A percentile compares a stretch with the other conserved stretches of the same genome.
phyloP scores from a whole-genome alignment of 1,140 invertebrate genomes.

The Anoplolepis gracilipes region DNA sequence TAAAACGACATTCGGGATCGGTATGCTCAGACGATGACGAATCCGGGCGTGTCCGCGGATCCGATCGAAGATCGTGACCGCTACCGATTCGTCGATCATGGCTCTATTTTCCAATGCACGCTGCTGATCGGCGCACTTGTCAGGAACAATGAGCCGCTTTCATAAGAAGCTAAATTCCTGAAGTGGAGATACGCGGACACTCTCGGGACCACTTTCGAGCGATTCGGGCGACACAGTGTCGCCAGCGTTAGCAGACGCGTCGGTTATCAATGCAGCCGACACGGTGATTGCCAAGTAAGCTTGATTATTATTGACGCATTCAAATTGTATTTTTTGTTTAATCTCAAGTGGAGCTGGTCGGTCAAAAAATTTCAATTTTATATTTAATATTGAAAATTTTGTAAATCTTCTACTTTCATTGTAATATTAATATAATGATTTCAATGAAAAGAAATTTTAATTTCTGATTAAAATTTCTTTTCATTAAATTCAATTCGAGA shows the following conservation, averaged over 20 bases:
- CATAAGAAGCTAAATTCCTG: constrained; percentile 70
- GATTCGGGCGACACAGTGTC: constrained; percentile 1
- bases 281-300: neutral
- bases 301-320: neutral
- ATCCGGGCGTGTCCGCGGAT: constrained; percentile 74
- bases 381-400: neutral
- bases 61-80: constrained; percentile 60
- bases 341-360: neutral
- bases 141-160: constrained; percentile 70
- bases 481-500: neutral
- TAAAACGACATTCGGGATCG: constrained; percentile 62
- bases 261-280: constrained; percentile 19
- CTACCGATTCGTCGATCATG: constrained; percentile 68
- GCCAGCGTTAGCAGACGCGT: constrained; percentile 27
- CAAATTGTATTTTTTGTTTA: neutral
- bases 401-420: neutral
- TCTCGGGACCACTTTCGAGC: neutral
- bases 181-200: constrained; percentile 58
- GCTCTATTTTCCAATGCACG: constrained; percentile 64
- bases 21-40: constrained; percentile 73
- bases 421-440: neutral
- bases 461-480: neutral
- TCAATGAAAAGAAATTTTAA: too few species aligned
- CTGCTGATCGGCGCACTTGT: constrained; percentile 68
- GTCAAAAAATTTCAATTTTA: neutral